phyloP scores from a whole-genome alignment of 2,113 vertebrate species.

The Genyomyrus donnyi region DNA sequence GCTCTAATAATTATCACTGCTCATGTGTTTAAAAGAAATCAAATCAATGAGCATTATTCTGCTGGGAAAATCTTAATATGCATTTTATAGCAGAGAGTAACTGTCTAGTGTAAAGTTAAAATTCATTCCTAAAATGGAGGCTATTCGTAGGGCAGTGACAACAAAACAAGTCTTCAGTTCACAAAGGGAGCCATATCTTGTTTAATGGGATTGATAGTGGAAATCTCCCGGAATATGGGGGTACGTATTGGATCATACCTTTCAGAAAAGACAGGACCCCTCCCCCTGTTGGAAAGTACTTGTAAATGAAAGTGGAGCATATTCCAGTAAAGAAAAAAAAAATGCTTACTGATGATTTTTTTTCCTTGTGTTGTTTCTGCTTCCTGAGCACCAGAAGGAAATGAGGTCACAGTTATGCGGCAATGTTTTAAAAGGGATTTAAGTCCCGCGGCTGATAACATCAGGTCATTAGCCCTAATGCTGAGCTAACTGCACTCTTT shows the following conservation, averaged over 20 bases:
- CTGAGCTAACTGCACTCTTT: background rate
- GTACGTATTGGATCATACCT: conserved; percentile 22
- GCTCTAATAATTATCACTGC: background rate
- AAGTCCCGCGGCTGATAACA: background rate
- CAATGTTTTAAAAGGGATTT: background rate
- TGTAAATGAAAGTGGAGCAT: conserved; percentile 25
- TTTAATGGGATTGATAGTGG: conserved; percentile 1
- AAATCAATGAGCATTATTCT: background rate
- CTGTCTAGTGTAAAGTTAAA: background rate
- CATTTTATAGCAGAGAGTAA: background rate
- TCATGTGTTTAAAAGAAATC: background rate
- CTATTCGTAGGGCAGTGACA: background rate
- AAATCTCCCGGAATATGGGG: conserved; percentile 8
- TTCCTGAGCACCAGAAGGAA: background rate
- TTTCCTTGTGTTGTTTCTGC: background rate
- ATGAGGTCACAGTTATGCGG: background rate
- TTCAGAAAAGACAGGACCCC: conserved; percentile 24
- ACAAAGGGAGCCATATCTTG: background rate
- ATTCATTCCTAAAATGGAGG: background rate
- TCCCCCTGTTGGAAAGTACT: conserved; percentile 28
- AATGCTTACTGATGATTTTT: background rate
- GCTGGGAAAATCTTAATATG: background rate
- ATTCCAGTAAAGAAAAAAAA: conserved; percentile 31
- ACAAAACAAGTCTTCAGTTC: background rate
- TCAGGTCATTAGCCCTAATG: background rate